Base-by-base conservation (phyloP, 2,888 invertebrate genomes). In the Perdita meconis region DNA sequence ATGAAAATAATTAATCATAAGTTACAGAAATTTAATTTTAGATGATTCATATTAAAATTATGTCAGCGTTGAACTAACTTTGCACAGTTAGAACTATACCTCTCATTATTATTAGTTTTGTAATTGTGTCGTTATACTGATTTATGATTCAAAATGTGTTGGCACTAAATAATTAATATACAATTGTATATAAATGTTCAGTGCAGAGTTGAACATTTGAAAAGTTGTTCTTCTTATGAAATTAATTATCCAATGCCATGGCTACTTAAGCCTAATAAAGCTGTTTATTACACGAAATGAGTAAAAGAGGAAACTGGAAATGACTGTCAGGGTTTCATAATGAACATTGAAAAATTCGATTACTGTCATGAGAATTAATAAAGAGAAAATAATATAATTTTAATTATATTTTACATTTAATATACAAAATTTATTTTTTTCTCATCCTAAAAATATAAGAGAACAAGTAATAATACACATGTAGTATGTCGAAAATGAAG, bases 1-100 rank as follows among this genome's bases (percentile, higher is more conserved):
- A 44, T 42, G 61, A 67, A 66, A 66, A 24, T 53, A 57, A 75
- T 76, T 75, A 63, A 76, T 76, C 66, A 67, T 16, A 42, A 51
- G 13, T n/a, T 5, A 16, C 56, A 4, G 22, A 2, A 16, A 73
- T 72, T 72, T 73, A 56, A 61, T 63, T 50, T 56, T 16, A 16
- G 24, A 61, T 13, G 38, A 42, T 30, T n/a, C 10, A 12, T 19
- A 22, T 50, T 61, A 42, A 19, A 59, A 68, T 53, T 19, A 12
- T 38, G 13, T 2, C 3, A 8, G 3, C 10, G 47, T 47, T 47
- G 47, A 47, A 22, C 47, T 22, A 12, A 16, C 19, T 47, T 47
- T 10, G 10, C 16, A 47, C 10, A 19, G 19, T 16, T 19, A 19
- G 47, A 10, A 47, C 2, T 16, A 47, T 19, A 19, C 22, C 19